phyloP scores from a whole-genome alignment of 2,888 invertebrate genomes.

The Anoplius nigerrimus region DNA sequence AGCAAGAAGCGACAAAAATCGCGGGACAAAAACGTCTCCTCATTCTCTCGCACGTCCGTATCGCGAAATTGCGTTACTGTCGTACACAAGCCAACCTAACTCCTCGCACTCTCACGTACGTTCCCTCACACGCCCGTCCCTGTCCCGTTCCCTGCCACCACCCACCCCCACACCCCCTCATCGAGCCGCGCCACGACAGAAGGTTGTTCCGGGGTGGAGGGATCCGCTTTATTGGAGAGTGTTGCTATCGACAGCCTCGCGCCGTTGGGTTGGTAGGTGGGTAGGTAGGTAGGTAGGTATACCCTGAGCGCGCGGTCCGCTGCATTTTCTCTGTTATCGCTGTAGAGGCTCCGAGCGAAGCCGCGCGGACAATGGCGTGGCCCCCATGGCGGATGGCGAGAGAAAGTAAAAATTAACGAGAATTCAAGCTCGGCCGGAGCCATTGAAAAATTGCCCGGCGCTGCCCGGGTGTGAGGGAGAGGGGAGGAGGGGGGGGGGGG shows the following conservation, averaged over 20 bases:
- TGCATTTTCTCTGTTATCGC: slow-evolving; percentile 73
- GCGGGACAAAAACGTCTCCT: too few relatives aligned
- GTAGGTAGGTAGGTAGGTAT: slow-evolving; percentile 59
- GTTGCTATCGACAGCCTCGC: slow-evolving; percentile 70
- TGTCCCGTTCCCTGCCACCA: background rate
- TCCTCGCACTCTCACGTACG: too few relatives aligned
- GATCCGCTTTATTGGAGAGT: slow-evolving; percentile 71
- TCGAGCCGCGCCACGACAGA: slow-evolving; percentile 17
- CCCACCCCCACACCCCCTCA: background rate
- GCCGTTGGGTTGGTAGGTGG: slow-evolving; percentile 57
- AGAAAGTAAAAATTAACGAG: slow-evolving; percentile 74
- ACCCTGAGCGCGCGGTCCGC: slow-evolving; percentile 61
- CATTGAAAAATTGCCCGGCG: slow-evolving; percentile 72
- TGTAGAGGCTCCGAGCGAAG: slow-evolving; percentile 66
- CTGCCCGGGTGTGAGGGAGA: slow-evolving; percentile 37
- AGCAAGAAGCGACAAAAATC: too few relatives aligned
- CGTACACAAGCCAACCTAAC: too few relatives aligned
- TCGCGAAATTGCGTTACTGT: slow-evolving; percentile 64
- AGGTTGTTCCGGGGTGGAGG: slow-evolving; percentile 49
- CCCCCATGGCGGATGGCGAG: slow-evolving; percentile 68
- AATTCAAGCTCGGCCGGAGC: slow-evolving; percentile 73
- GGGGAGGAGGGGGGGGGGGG: slow-evolving; percentile 51
- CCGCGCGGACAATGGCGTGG: slow-evolving; percentile 64
- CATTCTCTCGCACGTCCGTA: background rate
- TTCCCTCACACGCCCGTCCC: background rate